Evolutionary conservation across 2,113 vertebrate genomes (phyloP).

Genomic region (Copsychus sechellarum): DNA sequence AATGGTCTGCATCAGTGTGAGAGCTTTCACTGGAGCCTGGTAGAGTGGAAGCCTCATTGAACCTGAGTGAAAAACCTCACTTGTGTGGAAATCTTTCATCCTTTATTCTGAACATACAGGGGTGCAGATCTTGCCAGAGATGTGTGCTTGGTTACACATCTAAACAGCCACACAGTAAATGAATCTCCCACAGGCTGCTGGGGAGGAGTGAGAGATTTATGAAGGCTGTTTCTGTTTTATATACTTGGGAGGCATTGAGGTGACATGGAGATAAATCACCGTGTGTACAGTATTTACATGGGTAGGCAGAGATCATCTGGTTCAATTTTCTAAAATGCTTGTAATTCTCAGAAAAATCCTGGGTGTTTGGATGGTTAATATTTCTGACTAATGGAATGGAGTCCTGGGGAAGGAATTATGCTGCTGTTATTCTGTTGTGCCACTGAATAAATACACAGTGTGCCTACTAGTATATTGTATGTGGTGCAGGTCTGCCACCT

Average conservation of each 20-base stretch:
- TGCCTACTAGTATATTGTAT: not conserved
- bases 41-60: not conserved
- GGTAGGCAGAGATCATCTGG: conserved; percentile 32
- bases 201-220: conserved; percentile 38
- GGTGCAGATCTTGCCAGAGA: not conserved
- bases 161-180: conserved; percentile 11
- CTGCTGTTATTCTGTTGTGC: not conserved
- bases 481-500: not conserved
- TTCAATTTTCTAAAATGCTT: conserved; percentile 33
- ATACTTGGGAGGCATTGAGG: conserved; percentile 30
- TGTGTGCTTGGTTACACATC: not conserved
- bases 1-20: not conserved
- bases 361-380: not conserved
- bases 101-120: not conserved
- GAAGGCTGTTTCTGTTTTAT: conserved; percentile 41
- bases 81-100: not conserved
- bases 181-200: conserved; percentile 14
- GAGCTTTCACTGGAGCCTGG: not conserved
- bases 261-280: conserved; percentile 45
- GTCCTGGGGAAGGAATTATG: not conserved
- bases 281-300: not conserved
- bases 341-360: conserved; percentile 23
- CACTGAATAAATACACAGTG: not conserved
- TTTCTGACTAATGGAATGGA: conserved; percentile 2
- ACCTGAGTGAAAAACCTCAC: not conserved